Conservation (phyloP, 2,113 vertebrate genomes). For the Dryoscopus gambensis region DNA sequence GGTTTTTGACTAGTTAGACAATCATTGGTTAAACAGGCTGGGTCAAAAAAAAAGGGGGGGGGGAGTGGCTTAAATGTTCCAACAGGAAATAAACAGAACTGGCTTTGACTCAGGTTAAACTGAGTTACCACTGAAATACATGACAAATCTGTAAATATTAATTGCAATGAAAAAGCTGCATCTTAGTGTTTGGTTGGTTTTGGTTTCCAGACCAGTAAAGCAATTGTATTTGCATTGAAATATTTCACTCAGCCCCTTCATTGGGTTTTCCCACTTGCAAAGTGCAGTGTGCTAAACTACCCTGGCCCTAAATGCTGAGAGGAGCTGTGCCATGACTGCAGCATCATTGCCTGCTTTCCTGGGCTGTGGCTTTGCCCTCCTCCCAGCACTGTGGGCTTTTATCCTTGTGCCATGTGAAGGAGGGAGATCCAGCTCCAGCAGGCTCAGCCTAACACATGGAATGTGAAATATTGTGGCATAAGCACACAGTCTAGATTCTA, state of each 20-base stretch:
- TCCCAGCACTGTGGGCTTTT: neutral
- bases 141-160: neutral
- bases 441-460: neutral
- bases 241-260: neutral
- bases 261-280: neutral
- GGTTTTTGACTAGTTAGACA: neutral
- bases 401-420: neutral
- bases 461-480: constrained; percentile 14
- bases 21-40: neutral
- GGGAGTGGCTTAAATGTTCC: neutral
- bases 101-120: neutral
- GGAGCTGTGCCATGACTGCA: neutral
- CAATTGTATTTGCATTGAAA: neutral
- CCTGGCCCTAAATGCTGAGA: neutral
- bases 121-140: neutral
- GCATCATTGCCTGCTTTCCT: neutral
- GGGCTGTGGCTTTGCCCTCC: neutral
- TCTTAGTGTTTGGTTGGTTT: neutral
- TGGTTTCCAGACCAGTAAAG: neutral
- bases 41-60: rapidly evolving
- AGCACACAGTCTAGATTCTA: neutral
- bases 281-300: neutral
- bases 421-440: neutral
- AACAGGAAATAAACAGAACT: neutral
- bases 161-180: neutral